Percentiles rank a stretch among this genome's conserved stretches.
Conservation (phyloP, 2,888 invertebrate species). For the Agrenia bidenticulata region DNA sequence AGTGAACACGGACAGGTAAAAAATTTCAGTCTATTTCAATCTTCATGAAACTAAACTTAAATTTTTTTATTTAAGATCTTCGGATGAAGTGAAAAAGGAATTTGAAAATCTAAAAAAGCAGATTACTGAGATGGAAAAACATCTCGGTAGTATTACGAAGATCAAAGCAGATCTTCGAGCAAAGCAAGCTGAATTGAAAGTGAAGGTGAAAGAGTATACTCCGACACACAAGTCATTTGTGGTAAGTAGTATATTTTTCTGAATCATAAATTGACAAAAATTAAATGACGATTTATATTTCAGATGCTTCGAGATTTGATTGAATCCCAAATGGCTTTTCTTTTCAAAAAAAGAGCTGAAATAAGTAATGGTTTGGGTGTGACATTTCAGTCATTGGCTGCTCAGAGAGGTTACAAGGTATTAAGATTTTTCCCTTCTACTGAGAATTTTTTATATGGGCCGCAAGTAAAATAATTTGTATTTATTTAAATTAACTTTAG, state of each 20-base stretch:
- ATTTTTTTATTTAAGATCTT: too few species aligned
- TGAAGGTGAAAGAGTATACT: constrained; percentile 9
- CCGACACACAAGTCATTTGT: constrained; percentile 12
- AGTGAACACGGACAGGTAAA: constrained; percentile 18
- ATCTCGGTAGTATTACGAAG: constrained; percentile 24
- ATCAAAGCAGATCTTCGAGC: constrained; percentile 5
- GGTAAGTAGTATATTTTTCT: constrained; percentile 20
- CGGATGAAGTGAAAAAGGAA: constrained; percentile 22
- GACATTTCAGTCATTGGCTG: constrained; percentile 23
- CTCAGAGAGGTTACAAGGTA: constrained; percentile 40
- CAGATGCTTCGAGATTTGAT: constrained; percentile 11
- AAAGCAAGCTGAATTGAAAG: constrained; percentile 6
- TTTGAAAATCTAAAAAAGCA: constrained; percentile 24
- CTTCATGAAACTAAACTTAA: not conserved
- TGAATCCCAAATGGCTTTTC: not conserved
- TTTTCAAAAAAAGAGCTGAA: not conserved
- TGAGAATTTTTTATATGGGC: too few species aligned
- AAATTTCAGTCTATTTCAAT: not conserved
- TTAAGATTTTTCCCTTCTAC: not conserved
- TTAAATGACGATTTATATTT: not conserved
- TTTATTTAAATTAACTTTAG: constrained; percentile 24
- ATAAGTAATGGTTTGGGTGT: not conserved
- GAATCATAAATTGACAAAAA: not conserved
- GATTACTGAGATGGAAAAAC: constrained; percentile 26
- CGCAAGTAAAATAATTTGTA: not conserved